Conservation (phyloP, 2,113 vertebrate species). For the Macrotus californicus region DNA sequence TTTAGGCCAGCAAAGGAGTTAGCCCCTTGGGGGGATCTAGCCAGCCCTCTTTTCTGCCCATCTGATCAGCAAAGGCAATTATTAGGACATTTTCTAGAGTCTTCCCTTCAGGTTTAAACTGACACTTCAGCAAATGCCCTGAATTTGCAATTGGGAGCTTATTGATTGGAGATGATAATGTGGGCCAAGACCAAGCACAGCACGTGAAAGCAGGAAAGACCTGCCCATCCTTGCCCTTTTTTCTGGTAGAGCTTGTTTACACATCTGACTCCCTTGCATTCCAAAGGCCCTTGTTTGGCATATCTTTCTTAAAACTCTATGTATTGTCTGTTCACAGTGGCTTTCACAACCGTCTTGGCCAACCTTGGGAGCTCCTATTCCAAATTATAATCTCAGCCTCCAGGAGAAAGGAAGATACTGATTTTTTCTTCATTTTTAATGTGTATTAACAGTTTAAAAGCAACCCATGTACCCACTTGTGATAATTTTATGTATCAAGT, state of each 20-base stretch:
- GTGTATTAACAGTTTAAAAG: neutral
- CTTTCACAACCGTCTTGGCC: neutral
- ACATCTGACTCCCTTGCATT: neutral
- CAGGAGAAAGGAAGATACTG: neutral
- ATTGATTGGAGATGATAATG: neutral
- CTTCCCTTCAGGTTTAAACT: neutral
- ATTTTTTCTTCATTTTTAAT: neutral
- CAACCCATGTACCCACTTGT: neutral
- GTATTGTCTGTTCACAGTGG: neutral
- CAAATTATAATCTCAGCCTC: neutral
- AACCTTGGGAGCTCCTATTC: neutral
- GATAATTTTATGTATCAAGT: neutral
- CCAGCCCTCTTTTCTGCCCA: neutral
- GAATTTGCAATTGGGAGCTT: neutral
- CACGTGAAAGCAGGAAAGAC: neutral
- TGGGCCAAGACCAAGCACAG: neutral
- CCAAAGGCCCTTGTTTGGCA: neutral
- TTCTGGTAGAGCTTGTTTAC: neutral
- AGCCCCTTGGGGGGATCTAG: rapidly evolving
- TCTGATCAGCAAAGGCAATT: neutral
- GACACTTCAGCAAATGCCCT: neutral
- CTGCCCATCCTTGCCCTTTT: neutral
- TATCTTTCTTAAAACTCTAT: neutral
- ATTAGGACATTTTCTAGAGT: neutral
- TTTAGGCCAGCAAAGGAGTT: neutral